Evolutionary conservation across 2,888 invertebrate species (phyloP).

Genomic region (Athripsodes cinereus): DNA sequence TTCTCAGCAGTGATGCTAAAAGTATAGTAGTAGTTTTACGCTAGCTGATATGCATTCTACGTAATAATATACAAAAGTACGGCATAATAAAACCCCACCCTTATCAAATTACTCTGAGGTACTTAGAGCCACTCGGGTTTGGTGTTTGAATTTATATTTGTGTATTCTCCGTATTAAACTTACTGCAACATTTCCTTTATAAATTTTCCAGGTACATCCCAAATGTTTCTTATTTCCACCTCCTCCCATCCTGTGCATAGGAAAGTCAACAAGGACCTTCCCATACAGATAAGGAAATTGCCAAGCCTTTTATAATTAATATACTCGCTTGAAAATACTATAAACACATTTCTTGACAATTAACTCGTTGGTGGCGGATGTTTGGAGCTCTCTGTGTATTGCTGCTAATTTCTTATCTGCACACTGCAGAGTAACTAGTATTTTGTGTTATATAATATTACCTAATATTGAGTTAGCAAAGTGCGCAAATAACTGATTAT

Average conservation of each 20-base stretch:
- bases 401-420: neutral
- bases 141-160: neutral
- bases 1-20: too few relatives aligned
- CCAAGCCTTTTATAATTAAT: neutral
- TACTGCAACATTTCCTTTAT: neutral
- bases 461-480: too few relatives aligned
- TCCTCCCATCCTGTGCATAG: neutral
- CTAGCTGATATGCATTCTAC: too few relatives aligned
- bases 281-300: slow-evolving; percentile 4
- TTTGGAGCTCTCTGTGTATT: neutral
- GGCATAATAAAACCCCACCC: too few relatives aligned
- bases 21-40: too few relatives aligned
- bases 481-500: too few relatives aligned
- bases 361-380: neutral
- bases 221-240: neutral
- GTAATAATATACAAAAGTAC: too few relatives aligned
- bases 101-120: too few relatives aligned
- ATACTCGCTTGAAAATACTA: neutral
- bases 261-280: neutral
- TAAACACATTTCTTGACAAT: neutral
- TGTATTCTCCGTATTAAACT: neutral
- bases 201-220: neutral
- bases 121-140: neutral
- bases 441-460: too few relatives aligned
- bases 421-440: neutral